Percentiles rank a stretch among this genome's conserved stretches.
Evolutionary conservation across 2,888 invertebrate species (phyloP).

Genomic region (Tetrapedia diversipes): DNA sequence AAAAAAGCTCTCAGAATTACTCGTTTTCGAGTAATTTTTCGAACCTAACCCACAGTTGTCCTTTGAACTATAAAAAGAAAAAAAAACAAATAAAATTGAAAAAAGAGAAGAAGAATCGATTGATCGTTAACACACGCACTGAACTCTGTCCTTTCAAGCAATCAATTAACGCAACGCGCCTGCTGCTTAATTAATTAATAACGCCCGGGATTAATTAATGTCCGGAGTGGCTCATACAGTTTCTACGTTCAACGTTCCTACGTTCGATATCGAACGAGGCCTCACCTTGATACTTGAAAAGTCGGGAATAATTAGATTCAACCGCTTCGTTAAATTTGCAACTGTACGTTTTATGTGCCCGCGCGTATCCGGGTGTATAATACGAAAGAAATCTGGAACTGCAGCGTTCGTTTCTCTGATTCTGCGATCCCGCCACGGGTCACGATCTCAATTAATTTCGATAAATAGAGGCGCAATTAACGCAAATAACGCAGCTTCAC

Average conservation of each 20-base stretch:
- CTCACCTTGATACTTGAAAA: conserved; percentile 12
- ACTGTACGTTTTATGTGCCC: background rate
- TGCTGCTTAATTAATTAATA: conserved; percentile 29
- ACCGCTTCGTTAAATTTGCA: background rate
- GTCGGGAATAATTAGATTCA: conserved; percentile 18
- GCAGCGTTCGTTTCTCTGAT: too few relatives aligned
- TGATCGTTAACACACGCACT: too few relatives aligned
- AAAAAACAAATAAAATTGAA: too few relatives aligned
- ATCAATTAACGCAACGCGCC: conserved; percentile 2
- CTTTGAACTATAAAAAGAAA: too few relatives aligned
- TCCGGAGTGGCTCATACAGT: background rate
- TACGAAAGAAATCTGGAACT: too few relatives aligned
- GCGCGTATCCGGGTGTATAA: too few relatives aligned
- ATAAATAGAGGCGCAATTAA: background rate
- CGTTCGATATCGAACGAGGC: background rate
- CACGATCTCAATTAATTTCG: conserved; percentile 16
- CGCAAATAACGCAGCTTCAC: background rate
- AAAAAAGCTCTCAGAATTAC: too few relatives aligned
- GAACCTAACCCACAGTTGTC: too few relatives aligned
- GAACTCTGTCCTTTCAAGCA: conserved; percentile 6
- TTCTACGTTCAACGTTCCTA: background rate
- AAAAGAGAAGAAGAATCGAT: too few relatives aligned
- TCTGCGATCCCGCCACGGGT: background rate
- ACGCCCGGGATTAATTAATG: conserved; percentile 30
- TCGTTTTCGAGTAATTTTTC: too few relatives aligned